Conservation (phyloP, 2,113 vertebrate species). For the Colius striatus region DNA sequence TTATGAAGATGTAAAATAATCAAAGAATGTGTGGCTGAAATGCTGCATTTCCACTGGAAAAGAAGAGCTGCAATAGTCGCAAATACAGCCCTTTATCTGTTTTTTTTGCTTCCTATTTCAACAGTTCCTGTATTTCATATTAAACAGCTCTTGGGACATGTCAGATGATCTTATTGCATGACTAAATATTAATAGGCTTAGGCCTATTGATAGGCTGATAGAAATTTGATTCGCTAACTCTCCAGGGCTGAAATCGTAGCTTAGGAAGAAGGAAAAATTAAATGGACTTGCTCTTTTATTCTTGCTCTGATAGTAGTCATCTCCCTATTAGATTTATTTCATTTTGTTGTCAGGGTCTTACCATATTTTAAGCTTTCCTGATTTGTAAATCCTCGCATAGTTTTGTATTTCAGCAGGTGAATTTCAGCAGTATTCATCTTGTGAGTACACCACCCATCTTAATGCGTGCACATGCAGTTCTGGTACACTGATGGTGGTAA, state of each 20-base stretch:
- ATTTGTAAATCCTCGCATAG: neutral
- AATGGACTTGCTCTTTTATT: neutral
- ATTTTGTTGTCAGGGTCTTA: neutral
- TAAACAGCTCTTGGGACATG: neutral
- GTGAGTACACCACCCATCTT: neutral
- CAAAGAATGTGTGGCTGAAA: neutral
- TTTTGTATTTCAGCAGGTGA: neutral
- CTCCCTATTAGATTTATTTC: neutral
- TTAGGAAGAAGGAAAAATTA: neutral
- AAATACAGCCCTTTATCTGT: neutral
- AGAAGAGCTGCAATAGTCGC: neutral
- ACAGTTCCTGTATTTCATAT: neutral
- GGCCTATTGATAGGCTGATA: neutral
- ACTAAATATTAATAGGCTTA: neutral
- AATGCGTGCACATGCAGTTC: accelerated
- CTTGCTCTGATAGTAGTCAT: neutral
- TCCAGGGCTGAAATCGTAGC: neutral
- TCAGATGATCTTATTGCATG: neutral
- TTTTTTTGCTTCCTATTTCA: neutral
- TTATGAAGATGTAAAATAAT: neutral
- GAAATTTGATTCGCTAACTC: neutral
- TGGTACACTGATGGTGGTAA: too few relatives aligned
- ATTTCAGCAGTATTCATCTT: neutral
- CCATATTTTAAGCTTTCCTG: neutral
- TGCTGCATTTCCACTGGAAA: neutral